phyloP scores from a whole-genome alignment of 2,888 invertebrate genomes.

The Gortyna flavago region DNA sequence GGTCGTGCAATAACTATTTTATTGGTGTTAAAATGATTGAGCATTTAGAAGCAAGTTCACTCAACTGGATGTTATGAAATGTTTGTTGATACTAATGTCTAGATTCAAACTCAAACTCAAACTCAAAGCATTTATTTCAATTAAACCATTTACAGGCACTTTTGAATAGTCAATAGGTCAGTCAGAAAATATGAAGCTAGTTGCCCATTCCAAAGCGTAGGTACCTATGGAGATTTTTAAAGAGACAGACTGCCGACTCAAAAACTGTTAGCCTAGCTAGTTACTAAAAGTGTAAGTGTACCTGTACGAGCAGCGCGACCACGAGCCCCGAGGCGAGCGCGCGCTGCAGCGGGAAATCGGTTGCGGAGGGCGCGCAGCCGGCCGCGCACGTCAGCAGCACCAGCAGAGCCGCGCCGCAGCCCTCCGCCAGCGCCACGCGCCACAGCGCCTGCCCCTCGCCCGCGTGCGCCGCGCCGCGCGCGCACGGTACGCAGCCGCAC shows the following conservation, averaged over 20 bases:
- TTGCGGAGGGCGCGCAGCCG: slow-evolving; percentile 81
- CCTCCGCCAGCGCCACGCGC: slow-evolving; percentile 89
- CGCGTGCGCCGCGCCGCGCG: slow-evolving; percentile 27
- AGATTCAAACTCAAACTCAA: too few relatives aligned
- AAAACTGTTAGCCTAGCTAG: background rate
- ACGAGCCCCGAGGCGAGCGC: slow-evolving; percentile 91
- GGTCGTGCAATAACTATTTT: too few relatives aligned
- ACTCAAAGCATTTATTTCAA: too few relatives aligned
- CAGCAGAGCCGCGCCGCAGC: slow-evolving; percentile 91
- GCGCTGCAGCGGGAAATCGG: slow-evolving; percentile 77
- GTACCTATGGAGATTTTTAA: background rate
- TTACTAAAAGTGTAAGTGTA: slow-evolving; percentile 64
- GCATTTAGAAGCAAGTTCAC: too few relatives aligned
- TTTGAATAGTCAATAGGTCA: too few relatives aligned
- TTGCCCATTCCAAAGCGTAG: too few relatives aligned
- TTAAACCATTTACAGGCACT: too few relatives aligned
- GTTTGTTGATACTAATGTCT: background rate
- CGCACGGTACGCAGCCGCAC: slow-evolving; percentile 22
- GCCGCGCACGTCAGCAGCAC: slow-evolving; percentile 93
- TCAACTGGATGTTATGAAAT: too few relatives aligned
- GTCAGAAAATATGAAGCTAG: too few relatives aligned
- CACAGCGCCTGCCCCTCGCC: slow-evolving; percentile 59
- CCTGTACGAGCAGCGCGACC: slow-evolving; percentile 92
- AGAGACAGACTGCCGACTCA: background rate
- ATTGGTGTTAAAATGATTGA: too few relatives aligned